Conservation (phyloP, 2,888 invertebrate species). For the Blera fallax region DNA sequence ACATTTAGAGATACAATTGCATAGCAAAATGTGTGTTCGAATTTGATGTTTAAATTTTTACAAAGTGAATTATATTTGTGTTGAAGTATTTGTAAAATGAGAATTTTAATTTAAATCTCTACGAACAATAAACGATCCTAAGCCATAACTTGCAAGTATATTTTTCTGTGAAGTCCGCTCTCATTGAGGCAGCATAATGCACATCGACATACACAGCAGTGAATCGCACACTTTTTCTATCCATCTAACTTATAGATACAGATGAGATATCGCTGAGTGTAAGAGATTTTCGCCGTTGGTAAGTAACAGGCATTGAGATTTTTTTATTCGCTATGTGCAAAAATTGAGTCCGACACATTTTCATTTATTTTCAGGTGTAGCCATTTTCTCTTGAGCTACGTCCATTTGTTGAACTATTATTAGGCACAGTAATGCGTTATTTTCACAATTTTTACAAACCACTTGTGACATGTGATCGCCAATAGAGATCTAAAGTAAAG, state of each 20-base stretch:
- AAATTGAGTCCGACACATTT: neutral
- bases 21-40: conserved; percentile 66
- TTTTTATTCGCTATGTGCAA: neutral
- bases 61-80: conserved; percentile 64
- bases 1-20: conserved; percentile 63
- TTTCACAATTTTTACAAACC: conserved; percentile 67
- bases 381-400: conserved; percentile 51
- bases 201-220: neutral
- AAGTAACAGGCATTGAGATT: too few species aligned
- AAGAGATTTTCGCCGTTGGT: neutral
- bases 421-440: conserved; percentile 59
- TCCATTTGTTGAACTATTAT: conserved; percentile 70
- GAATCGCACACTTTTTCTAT: too few species aligned
- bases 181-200: neutral
- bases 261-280: neutral
- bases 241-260: neutral
- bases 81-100: conserved; percentile 62
- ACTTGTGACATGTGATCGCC: conserved; percentile 69
- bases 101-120: conserved; percentile 57
- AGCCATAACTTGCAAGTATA: neutral
- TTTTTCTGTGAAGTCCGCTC: neutral
- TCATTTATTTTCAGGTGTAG: neutral
- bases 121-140: conserved; percentile 59
- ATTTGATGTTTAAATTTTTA: conserved; percentile 65
- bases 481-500: conserved; percentile 48